Percentiles rank a stretch among this genome's conserved stretches.
phyloP scores from a whole-genome alignment of 2,888 invertebrate species.

The Drosophila paucipuncta region DNA sequence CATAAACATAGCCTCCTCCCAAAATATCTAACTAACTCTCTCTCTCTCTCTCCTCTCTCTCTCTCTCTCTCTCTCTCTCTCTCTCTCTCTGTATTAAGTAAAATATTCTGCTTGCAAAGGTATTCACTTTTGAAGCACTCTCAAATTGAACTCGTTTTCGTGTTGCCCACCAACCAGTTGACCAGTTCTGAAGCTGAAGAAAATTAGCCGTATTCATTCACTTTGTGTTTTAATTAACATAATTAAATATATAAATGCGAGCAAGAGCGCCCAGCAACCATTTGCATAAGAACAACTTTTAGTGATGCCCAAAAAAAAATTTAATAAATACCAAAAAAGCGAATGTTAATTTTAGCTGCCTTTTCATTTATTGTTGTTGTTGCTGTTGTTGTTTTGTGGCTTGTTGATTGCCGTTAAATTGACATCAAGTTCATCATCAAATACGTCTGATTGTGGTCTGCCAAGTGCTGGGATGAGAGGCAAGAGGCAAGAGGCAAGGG shows the following conservation, averaged over 20 bases:
- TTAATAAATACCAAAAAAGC: neutral
- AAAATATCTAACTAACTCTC: neutral
- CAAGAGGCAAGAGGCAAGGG: neutral
- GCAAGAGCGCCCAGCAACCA: conserved; percentile 51
- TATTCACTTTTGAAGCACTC: neutral
- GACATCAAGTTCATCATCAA: conserved; percentile 75
- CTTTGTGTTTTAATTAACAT: conserved; percentile 65
- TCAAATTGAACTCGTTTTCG: conserved; percentile 3
- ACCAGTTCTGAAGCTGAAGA: conserved; percentile 39
- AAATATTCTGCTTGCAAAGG: neutral
- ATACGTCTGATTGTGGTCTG: conserved; percentile 60
- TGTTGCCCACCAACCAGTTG: neutral
- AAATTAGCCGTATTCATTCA: conserved; percentile 28
- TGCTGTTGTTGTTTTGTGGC: conserved; percentile 17
- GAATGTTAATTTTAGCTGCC: conserved; percentile 6
- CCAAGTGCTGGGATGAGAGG: neutral
- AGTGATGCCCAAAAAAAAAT: conserved; percentile 35
- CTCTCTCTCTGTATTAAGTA: neutral
- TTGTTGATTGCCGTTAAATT: conserved; percentile 58
- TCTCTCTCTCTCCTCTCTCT: neutral
- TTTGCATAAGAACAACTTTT: conserved; percentile 79
- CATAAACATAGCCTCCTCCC: too few relatives aligned
- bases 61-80: too few relatives aligned
- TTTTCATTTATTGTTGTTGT: neutral
- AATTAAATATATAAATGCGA: conserved; percentile 74